Base-by-base conservation (phyloP, 2,113 vertebrate genomes). In the Tringa solitaria region DNA sequence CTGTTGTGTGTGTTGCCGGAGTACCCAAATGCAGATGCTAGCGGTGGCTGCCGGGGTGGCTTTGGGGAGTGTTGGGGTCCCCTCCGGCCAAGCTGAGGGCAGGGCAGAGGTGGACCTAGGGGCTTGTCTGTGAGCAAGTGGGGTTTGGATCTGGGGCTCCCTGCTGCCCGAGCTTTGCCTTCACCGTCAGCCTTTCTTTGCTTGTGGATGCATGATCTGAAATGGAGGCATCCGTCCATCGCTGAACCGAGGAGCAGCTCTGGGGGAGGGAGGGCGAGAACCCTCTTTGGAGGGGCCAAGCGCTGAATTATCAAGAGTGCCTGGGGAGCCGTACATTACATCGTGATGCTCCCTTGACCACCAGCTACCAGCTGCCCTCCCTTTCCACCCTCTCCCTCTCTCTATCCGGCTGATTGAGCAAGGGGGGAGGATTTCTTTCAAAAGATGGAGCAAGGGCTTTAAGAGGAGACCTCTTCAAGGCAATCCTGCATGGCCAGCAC, bases 221-320 rank as follows among this genome's bases (percentile, higher is more conserved):
- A 96, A 97, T 95, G 93, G 95, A 96, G 85, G 91, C 68, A 50
- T 67, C 87, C 21, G n/a, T 86, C 92, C 88, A 23, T 57, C 1
- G 28, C 81, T 57, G 77, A 93, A 26, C 63, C 5, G 0, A n/a
- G 41, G 53, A 84, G 69, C 5, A 0, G 92, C 80, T 81, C 45
- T 4, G 39, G 24, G 39, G 73, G 24, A 89, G 70, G 69, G 78
- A 76, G 74, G 65, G 33, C 33, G 56, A 11, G 84, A 78, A 39
- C 18, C 30, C 14, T 63, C 19, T 73, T 79, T 50, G 64, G 43
- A 63, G 43, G 33, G 64, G 20, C 92, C 74, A 10, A 61, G 64
- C 7, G 0, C 65, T 1, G 15, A 57, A 84, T 89, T 45, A 37
- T 72, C 8, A 0, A 63, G 85, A 46, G 65, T 30, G 79, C 84